Evolutionary conservation across 2,113 vertebrate species (phyloP).

Genomic region (Ifrita kowaldi): DNA sequence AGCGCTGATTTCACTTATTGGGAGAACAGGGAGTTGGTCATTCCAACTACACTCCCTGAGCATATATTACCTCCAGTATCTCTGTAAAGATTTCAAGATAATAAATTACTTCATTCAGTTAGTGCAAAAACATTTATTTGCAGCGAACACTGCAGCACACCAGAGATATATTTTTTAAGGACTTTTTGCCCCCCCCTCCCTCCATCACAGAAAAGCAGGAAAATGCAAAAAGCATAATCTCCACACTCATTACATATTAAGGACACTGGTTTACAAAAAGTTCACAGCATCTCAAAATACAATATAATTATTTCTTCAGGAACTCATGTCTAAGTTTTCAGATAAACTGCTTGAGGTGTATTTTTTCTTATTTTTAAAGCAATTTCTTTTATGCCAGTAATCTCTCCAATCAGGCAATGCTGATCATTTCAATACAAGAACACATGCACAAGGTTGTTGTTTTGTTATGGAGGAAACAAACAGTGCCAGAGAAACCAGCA

Average conservation of each 20-base stretch:
- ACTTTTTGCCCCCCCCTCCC: background rate
- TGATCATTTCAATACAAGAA: background rate
- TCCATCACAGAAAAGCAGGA: background rate
- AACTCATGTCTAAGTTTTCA: background rate
- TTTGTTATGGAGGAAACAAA: background rate
- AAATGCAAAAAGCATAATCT: background rate
- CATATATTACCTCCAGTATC: background rate
- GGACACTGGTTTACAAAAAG: background rate
- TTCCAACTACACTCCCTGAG: background rate
- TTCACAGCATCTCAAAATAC: background rate
- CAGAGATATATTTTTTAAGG: background rate
- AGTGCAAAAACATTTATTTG: background rate
- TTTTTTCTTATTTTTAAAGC: background rate
- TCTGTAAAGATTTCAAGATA: background rate
- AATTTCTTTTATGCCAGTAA: background rate
- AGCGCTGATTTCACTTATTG: background rate
- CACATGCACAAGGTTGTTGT: fast-evolving
- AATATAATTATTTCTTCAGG: background rate
- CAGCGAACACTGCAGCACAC: background rate
- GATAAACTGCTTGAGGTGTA: background rate
- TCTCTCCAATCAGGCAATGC: background rate
- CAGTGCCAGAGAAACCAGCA: background rate
- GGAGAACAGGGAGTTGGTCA: background rate
- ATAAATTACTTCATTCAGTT: background rate
- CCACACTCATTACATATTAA: background rate